phyloP scores from a whole-genome alignment of 2,113 vertebrate species.

The Hydrochoerus hydrochaeris region DNA sequence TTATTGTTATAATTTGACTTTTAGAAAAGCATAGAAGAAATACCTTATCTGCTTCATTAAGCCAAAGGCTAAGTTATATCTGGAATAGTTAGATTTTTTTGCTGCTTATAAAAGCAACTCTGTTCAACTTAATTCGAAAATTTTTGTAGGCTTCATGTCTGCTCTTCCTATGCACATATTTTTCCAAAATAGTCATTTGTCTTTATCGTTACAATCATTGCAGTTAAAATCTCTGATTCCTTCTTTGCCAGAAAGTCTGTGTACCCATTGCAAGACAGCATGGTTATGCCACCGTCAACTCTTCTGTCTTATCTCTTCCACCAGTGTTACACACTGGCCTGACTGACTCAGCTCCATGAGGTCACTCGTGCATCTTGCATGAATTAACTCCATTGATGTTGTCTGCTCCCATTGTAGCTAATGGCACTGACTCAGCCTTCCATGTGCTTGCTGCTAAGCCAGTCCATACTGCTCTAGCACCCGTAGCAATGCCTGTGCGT shows the following conservation, averaged over 20 bases:
- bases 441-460: slow-evolving; percentile 90
- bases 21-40: slow-evolving; percentile 43
- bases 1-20: slow-evolving; percentile 48
- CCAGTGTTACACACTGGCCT: slow-evolving; percentile 70
- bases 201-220: slow-evolving; percentile 5
- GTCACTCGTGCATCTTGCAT: slow-evolving; percentile 84
- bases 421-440: slow-evolving; percentile 93
- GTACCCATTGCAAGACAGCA: slow-evolving; percentile 16
- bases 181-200: slow-evolving; percentile 35
- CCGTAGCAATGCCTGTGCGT: slow-evolving; percentile 94
- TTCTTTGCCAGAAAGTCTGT: slow-evolving; percentile 44
- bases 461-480: slow-evolving; percentile 88
- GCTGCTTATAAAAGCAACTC: slow-evolving; percentile 15
- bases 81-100: slow-evolving; percentile 38
- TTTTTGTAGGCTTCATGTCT: slow-evolving; percentile 34
- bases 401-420: slow-evolving; percentile 95
- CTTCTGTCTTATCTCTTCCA: slow-evolving; percentile 69
- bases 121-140: slow-evolving; percentile 44
- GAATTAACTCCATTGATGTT: slow-evolving; percentile 88
- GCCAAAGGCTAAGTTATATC: slow-evolving; percentile 2
- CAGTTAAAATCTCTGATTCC: neutral
- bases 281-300: slow-evolving; percentile 24
- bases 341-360: slow-evolving; percentile 61
- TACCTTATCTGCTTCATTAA: neutral
- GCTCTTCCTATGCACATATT: neutral